phyloP scores from a whole-genome alignment of 2,113 vertebrate genomes.

The Lagopus leucura region DNA sequence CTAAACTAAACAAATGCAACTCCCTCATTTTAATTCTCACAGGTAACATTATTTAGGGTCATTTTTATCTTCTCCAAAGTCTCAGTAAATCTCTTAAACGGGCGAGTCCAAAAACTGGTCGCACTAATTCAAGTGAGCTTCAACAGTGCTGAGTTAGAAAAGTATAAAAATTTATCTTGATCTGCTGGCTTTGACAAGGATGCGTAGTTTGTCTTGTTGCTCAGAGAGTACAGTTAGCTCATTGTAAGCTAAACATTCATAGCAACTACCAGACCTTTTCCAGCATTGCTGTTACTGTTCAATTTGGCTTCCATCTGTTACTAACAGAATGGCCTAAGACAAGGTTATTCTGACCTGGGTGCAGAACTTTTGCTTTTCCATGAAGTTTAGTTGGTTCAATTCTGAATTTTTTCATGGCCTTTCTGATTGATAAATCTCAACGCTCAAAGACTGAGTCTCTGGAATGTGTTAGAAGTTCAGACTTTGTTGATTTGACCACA shows the following conservation, averaged over 20 bases:
- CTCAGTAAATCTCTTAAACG: background rate
- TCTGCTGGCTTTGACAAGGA: background rate
- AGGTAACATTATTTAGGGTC: fast-evolving
- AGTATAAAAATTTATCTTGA: background rate
- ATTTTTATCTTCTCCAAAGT: background rate
- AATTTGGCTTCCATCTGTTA: background rate
- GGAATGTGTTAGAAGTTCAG: background rate
- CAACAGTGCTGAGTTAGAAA: background rate
- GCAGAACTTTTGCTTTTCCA: background rate
- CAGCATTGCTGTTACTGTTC: background rate
- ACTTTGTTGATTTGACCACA: background rate
- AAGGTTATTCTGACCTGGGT: background rate
- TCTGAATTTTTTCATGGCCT: background rate
- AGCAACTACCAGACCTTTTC: background rate
- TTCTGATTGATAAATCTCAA: background rate
- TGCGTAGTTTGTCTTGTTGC: background rate
- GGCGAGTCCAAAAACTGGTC: background rate
- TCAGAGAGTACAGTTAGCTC: background rate
- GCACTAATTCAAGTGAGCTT: background rate
- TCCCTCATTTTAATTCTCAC: background rate
- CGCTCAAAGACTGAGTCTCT: background rate
- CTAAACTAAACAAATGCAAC: background rate
- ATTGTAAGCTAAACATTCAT: background rate
- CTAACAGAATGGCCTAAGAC: background rate
- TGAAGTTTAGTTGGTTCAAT: background rate